Evolutionary conservation across 2,113 vertebrate genomes (phyloP).

Genomic region (Halcyon malimbica): DNA sequence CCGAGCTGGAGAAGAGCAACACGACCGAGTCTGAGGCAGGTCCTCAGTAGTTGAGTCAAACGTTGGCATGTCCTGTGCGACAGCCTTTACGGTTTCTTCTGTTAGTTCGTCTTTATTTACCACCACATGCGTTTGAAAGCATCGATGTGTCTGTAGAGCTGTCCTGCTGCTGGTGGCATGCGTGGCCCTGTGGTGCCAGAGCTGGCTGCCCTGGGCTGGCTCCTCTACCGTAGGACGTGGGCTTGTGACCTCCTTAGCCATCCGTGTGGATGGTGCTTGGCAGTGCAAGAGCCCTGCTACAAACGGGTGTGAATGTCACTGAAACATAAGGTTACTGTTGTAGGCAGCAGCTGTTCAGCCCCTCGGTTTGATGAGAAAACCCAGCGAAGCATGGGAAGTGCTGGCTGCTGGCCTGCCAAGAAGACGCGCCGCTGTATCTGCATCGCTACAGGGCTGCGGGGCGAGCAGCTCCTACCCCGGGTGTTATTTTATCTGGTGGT

Average conservation of each 20-base stretch:
- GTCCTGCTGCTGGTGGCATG: not conserved
- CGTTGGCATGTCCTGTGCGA: fast-evolving
- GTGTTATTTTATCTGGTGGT: not conserved
- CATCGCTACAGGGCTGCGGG: not conserved
- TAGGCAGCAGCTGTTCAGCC: not conserved
- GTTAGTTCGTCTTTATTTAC: not conserved
- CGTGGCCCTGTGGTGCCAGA: not conserved
- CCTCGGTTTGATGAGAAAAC: not conserved
- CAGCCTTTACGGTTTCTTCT: not conserved
- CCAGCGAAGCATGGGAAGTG: not conserved
- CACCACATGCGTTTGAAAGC: not conserved
- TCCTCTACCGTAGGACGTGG: fast-evolving
- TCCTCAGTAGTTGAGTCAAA: not conserved
- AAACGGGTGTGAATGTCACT: fast-evolving
- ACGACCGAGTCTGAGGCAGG: fast-evolving
- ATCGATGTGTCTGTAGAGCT: not conserved
- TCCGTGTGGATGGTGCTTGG: not conserved
- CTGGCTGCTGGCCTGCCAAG: not conserved
- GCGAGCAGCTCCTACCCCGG: not conserved
- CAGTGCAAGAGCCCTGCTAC: not conserved
- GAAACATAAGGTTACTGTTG: not conserved
- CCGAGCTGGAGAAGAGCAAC: fast-evolving
- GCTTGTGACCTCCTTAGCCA: not conserved
- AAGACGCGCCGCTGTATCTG: not conserved
- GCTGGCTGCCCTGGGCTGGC: not conserved